Base-by-base conservation (phyloP, 2,888 invertebrate genomes). In the Brachypalpus laphriformis region DNA sequence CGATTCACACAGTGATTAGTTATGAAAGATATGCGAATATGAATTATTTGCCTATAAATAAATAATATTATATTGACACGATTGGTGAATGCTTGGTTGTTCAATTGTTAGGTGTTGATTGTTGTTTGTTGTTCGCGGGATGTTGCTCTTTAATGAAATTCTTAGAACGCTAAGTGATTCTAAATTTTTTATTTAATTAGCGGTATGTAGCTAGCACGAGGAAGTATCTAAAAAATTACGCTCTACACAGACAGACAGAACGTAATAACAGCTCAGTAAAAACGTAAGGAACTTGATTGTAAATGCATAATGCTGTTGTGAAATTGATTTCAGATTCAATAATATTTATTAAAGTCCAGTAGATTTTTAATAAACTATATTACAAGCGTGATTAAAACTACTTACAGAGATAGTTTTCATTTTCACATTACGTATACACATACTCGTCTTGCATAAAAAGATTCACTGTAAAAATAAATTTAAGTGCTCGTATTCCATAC, bases 41-140 rank as follows among this genome's bases (percentile, higher is more conserved):
- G 14, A 68, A 51, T 34, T 34, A 59, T 22, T 49, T 37, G 22
- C 63, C 47, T 0, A 57, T 56, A 63, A 71, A 63, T 42, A 78
- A 78, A 57, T 78, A 78, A 71, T 61, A 51, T 61, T 66, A 56
- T 57, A 66, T 59, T 76, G 40, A 37, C 49, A 59, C 49, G 75
- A 66, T 59, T 31, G 66, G 11, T 49, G 57, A 49, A 66, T 40
- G 40, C 14, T 68, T 25, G 11, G 34, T 42, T 54, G 61, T 61
- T 68, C 59, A 77, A 68, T 70, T 61, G 54, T 25, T 16, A 77
- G 61, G 77, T 77, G 70, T 77, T 61, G 70, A 77, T 77, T 77
- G 77, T 54, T 77, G 54, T 77, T 77, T 76, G 49, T 47, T 11
- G 28, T 59, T 7, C 66, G 20, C 57, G 56, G 68, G 40, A 57